phyloP scores from a whole-genome alignment of 2,113 vertebrate species.

The Buteo buteo region DNA sequence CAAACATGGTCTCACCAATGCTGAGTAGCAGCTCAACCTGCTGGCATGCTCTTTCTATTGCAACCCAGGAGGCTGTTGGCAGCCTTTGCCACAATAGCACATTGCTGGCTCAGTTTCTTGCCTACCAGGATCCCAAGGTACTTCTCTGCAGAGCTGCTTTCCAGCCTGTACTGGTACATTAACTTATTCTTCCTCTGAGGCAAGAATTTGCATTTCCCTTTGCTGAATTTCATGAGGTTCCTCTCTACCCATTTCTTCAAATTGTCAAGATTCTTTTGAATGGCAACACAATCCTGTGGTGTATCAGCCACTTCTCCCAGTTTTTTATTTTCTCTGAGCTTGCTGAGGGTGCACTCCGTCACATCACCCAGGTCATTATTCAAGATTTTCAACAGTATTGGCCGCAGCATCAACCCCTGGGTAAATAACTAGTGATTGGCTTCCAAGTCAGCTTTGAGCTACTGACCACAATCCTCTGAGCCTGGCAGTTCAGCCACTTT shows the following conservation, averaged over 20 bases:
- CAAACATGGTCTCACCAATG: neutral
- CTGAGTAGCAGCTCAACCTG: neutral
- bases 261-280: neutral
- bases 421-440: neutral
- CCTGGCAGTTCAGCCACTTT: neutral
- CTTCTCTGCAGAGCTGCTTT: neutral
- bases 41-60: neutral
- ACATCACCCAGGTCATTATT: neutral
- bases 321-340: neutral
- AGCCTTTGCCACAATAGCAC: neutral
- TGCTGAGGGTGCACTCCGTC: neutral
- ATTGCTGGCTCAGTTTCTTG: neutral
- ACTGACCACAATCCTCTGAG: neutral
- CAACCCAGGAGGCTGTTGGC: neutral
- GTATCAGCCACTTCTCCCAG: neutral
- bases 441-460: neutral
- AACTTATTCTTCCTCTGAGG: neutral
- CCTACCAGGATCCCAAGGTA: neutral
- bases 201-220: neutral
- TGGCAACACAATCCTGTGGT: neutral
- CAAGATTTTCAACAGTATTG: neutral
- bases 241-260: neutral
- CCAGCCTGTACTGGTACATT: neutral
- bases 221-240: neutral
- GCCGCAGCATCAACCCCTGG: neutral